Percentiles rank a stretch among this genome's conserved stretches.
These are phyloP conservation scores for Neoascia interrupta DNA, from an alignment of 2,888 invertebrate genomes.

Conservation along the genomic window DNA sequence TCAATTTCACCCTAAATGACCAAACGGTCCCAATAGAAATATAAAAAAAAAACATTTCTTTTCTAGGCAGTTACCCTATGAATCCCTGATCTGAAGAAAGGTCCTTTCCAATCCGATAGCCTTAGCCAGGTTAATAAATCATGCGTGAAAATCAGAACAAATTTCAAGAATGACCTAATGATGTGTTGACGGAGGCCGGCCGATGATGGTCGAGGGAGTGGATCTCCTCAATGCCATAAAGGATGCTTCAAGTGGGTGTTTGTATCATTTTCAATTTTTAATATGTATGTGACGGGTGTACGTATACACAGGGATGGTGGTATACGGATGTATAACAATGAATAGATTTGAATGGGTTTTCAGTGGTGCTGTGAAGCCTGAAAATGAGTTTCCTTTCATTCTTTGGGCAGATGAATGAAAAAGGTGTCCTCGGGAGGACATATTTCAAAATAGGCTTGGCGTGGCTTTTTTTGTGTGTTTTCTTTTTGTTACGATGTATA, in stretches of 20 bases:
- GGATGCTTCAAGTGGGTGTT: not conserved
- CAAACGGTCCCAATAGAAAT: too few species aligned
- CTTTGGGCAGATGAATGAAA: not conserved
- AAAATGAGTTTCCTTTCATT: constrained; percentile 41
- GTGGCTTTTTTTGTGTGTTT: too few species aligned
- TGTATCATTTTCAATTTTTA: constrained; percentile 28
- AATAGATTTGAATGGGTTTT: constrained; percentile 27
- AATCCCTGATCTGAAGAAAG: not conserved
- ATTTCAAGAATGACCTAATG: constrained; percentile 48
- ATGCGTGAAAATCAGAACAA: constrained; percentile 62
- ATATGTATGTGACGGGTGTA: not conserved
- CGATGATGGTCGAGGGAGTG: too few species aligned
- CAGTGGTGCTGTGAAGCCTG: too few species aligned
- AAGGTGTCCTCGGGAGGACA: constrained; percentile 2
- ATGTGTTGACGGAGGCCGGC: constrained; percentile 20
- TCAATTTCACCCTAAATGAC: not conserved
- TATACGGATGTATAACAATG: too few species aligned
- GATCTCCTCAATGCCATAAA: too few species aligned
- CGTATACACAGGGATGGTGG: not conserved
- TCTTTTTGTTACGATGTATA: not conserved
- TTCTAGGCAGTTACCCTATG: not conserved
- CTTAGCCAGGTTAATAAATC: constrained; percentile 46
- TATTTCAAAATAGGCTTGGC: constrained; percentile 26
- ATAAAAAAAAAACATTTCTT: not conserved
- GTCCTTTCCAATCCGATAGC: constrained; percentile 30